Percentiles rank a stretch among this genome's conserved stretches.
Evolutionary conservation across 1,140 invertebrate genomes (phyloP).

Genomic region (Rhopalosiphum maidis): DNA sequence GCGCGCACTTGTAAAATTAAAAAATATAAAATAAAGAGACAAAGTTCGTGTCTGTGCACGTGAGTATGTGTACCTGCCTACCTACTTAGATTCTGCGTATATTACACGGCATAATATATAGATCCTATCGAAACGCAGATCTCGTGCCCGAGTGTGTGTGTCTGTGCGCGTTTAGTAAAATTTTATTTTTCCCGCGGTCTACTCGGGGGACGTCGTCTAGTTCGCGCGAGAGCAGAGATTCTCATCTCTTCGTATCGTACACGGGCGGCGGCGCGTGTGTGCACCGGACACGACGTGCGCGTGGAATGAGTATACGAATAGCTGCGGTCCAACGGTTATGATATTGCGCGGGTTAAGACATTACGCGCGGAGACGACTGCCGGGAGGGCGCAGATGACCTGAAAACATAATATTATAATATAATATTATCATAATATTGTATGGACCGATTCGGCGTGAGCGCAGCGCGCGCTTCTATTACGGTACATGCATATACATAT

Average conservation of each 20-base stretch:
- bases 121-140: slow-evolving; percentile 15
- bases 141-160: neutral
- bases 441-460: neutral
- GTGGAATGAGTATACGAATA: neutral
- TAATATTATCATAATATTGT: neutral
- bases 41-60: slow-evolving; percentile 20
- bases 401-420: slow-evolving; percentile 1
- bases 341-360: slow-evolving; percentile 17
- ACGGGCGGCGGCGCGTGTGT: neutral
- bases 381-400: neutral
- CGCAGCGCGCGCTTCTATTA: neutral
- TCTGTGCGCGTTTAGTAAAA: too few species aligned
- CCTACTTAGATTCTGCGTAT: too few species aligned
- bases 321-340: slow-evolving; percentile 21
- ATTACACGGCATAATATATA: neutral
- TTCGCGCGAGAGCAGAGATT: neutral
- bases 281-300: neutral
- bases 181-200: slow-evolving; percentile 34
- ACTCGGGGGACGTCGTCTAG: neutral
- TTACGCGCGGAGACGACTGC: neutral
- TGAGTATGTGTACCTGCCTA: neutral
- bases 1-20: slow-evolving; percentile 18
- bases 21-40: slow-evolving; percentile 12
- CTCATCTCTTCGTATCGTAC: neutral
- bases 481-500: neutral